These are phyloP conservation scores for Marmota flaviventris DNA, from an alignment of 2,113 vertebrate species.

Conservation along the genomic window DNA sequence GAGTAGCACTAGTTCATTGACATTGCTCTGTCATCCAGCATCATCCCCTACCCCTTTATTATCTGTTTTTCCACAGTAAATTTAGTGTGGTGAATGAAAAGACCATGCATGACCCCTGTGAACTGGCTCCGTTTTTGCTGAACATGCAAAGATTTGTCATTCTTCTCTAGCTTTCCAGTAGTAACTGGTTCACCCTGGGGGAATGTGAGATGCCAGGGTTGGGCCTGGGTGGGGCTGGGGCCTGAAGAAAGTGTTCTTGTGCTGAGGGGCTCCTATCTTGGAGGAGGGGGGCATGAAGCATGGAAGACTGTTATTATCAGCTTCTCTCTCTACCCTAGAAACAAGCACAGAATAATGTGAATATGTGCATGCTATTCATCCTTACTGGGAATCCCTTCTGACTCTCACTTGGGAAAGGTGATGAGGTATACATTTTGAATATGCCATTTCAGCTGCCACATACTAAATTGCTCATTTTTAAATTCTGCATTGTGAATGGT, in stretches of 20 bases:
- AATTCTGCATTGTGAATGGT: neutral
- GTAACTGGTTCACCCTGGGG: neutral
- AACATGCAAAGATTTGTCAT: neutral
- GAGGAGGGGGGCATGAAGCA: neutral
- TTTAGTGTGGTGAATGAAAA: neutral
- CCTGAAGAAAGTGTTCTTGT: neutral
- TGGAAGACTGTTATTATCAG: neutral
- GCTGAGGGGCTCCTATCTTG: neutral
- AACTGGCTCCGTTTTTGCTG: constrained; percentile 33
- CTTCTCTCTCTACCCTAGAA: neutral
- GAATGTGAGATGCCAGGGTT: neutral
- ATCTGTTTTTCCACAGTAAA: constrained; percentile 3
- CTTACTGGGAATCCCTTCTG: neutral
- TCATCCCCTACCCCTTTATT: neutral
- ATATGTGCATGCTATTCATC: neutral
- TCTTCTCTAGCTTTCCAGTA: neutral
- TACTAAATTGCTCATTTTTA: constrained; percentile 2
- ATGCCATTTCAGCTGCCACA: neutral
- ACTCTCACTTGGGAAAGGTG: neutral
- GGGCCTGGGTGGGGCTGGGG: neutral
- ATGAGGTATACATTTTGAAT: neutral
- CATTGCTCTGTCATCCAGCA: neutral
- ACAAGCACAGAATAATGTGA: neutral
- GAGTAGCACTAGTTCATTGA: neutral
- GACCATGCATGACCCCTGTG: neutral